Percentiles rank a stretch among this genome's conserved stretches.
phyloP scores from a whole-genome alignment of 2,797 vertebrate species.

The Dallia pectoralis region DNA sequence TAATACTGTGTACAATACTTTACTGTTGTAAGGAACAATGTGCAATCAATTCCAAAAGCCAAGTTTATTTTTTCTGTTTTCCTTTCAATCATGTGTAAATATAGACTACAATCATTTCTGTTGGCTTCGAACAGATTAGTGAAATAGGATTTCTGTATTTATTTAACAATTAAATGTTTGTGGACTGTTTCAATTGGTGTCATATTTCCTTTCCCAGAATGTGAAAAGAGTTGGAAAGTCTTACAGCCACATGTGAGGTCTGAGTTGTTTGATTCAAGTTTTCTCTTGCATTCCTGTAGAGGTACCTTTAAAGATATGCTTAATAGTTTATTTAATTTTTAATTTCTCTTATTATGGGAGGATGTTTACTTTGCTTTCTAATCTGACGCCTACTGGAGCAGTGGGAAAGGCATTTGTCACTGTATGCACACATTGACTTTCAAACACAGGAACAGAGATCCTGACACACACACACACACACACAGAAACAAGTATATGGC shows the following conservation, averaged over 20 bases:
- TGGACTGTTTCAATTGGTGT: not conserved
- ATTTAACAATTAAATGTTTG: constrained; percentile 8
- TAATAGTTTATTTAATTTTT: no score
- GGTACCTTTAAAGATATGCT: constrained; percentile 31
- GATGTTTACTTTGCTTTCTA: constrained; percentile 42
- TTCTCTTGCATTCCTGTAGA: constrained; percentile 22
- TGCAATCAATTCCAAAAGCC: not conserved
- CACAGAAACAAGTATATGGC: constrained; percentile 4
- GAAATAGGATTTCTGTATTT: not conserved
- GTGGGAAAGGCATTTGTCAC: constrained; percentile 29
- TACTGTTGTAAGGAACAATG: not conserved
- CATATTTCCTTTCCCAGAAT: not conserved
- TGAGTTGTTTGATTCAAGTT: not conserved
- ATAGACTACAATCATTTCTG: not conserved
- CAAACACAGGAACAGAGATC: constrained; percentile 19
- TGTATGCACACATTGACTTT: constrained; percentile 23
- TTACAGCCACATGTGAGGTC: not conserved
- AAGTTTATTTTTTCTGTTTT: not conserved
- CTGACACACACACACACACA: constrained; percentile 5
- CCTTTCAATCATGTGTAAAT: not conserved
- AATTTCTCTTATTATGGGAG: constrained; percentile 16
- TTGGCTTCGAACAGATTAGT: not conserved
- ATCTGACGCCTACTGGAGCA: constrained; percentile 17
- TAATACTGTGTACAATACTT: not conserved
- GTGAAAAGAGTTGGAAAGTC: not conserved